Base-by-base conservation (phyloP, 2,888 invertebrate genomes). In the Ditula angustiorana region DNA sequence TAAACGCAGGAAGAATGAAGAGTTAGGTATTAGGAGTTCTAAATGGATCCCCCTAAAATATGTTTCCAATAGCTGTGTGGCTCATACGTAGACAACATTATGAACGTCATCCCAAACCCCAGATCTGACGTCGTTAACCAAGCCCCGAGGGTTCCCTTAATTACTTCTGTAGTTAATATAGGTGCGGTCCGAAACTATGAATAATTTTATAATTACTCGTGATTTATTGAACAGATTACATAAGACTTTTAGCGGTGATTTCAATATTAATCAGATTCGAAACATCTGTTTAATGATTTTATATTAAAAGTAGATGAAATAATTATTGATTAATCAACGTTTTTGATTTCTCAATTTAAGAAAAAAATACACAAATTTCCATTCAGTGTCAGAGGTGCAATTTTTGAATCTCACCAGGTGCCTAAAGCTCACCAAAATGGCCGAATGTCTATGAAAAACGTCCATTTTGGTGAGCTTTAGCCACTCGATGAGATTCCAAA, bases 201-300 rank as follows among this genome's bases (percentile, higher is more conserved):
- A 53, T 53, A 35, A 35, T 35, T 23, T 35, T 35, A 23, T 53
- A 35, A 53, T 53, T 33, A 53, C 1, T 21, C 11, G 33, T 53
- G 53, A 53, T 53, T 53, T 52, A 52, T 35, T 21, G 11, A n/a
- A 23, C 33, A 30, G 23, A 52, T 13, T 35, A 52, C 8, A 11
- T n/a, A 13, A 23, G 26, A 23, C 21, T 30, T 21, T 35, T 35
- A 53, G 8, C 33, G 3, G 8, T 5, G 35, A 53, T 53, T 53
- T 23, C 3, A 35, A 13, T 49, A 26, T 26, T 13, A 23, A 53
- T 24, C 23, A 13, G 5, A 23, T 23, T 23, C 30, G 23, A 13
- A 23, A 19, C 30, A 30, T 8, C 53, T 53, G 46, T 46, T 24
- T 19, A 35, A 23, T 35, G 35, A 13, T 35, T 53, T 10, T 30